Evolutionary conservation across 2,797 vertebrate species (phyloP), one percentile per base, ranked within the genome.

Genomic region (Hephaestus fuliginosus): DNA sequence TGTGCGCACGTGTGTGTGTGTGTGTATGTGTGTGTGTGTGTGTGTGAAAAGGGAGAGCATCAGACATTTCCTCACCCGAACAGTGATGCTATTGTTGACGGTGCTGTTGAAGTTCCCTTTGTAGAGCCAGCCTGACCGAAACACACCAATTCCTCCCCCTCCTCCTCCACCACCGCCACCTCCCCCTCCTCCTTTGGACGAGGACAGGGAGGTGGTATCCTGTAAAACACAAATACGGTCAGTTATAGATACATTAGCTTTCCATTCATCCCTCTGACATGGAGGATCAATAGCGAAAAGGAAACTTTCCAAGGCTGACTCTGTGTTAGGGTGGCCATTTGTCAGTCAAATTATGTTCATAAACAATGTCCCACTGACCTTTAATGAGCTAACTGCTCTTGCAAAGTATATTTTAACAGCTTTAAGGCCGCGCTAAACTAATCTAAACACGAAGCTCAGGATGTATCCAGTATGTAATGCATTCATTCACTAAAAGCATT

Each of bases 61-160:
- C 25, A 14, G 57, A 49, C 28, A 61, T 73, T 73, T 90, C 87
- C 97, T 97, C 92, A 99, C 98, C 96, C 98, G 96, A 43, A 99
- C 98, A 84, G 97, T 99, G 88, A 99, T 96, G 67, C 97, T 99
- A 53, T 99, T 99, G 95, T 99, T 98, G 88, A 98, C 97, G 3
- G 97, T 98, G 95, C 97, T 99, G 93, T 99, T 99, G 79, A 99
- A 99, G 95, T 99, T 99, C 70, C 98, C 98, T 93, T 99, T 99
- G 95, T 99, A 98, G 30, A 99, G 97, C 98, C 98, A 99, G 77
- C 98, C 98, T 25, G 97, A 98, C 83, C 97, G 97, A 94, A 98
- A 99, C 90, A 98, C 97, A 68, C 97, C 97, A 0, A 96, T 95
- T 36, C 96, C 96, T 61, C 93, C 94, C 0, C 92, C 93, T 25